These are phyloP conservation scores for Sturnira hondurensis DNA, from an alignment of 2,113 vertebrate species.

Conservation along the genomic window DNA sequence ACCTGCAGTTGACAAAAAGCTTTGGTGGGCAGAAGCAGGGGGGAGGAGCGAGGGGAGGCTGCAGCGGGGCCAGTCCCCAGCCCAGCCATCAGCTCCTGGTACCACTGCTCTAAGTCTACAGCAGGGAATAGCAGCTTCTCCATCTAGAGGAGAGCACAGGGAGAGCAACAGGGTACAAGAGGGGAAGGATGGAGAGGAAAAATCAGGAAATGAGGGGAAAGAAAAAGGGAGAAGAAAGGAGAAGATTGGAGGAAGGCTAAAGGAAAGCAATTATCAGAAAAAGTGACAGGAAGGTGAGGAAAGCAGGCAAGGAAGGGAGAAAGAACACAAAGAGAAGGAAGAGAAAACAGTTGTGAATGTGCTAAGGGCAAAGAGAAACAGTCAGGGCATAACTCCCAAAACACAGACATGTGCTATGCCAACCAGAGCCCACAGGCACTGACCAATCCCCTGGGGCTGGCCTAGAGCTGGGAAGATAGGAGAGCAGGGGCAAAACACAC, in stretches of 20 bases:
- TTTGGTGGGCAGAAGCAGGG: constrained; percentile 94
- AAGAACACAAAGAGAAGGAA: constrained; percentile 25
- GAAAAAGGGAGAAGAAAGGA: not conserved
- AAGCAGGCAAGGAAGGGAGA: not conserved
- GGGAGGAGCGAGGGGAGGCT: constrained; percentile 83
- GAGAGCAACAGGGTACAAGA: constrained; percentile 53
- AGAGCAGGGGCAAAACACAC: not conserved
- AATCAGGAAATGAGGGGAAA: not conserved
- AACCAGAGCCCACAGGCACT: not conserved
- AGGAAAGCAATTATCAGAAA: not conserved
- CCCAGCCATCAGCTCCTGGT: constrained; percentile 87
- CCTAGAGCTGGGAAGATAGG: not conserved
- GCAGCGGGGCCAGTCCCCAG: constrained; percentile 84
- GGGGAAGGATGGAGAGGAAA: constrained; percentile 38
- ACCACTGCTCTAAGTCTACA: constrained; percentile 83
- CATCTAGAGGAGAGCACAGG: constrained; percentile 77
- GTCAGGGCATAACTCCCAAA: not conserved
- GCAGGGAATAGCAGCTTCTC: constrained; percentile 78
- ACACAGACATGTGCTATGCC: not conserved
- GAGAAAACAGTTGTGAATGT: not conserved
- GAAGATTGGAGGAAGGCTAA: not conserved
- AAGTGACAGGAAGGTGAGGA: not conserved
- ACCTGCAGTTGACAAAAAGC: constrained; percentile 91
- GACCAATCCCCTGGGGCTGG: not conserved
- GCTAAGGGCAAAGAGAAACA: constrained; percentile 41